A percentile compares a stretch with the other conserved stretches of the same genome.
Conservation (phyloP, 1,140 invertebrate species). For the Thrips palmi region DNA sequence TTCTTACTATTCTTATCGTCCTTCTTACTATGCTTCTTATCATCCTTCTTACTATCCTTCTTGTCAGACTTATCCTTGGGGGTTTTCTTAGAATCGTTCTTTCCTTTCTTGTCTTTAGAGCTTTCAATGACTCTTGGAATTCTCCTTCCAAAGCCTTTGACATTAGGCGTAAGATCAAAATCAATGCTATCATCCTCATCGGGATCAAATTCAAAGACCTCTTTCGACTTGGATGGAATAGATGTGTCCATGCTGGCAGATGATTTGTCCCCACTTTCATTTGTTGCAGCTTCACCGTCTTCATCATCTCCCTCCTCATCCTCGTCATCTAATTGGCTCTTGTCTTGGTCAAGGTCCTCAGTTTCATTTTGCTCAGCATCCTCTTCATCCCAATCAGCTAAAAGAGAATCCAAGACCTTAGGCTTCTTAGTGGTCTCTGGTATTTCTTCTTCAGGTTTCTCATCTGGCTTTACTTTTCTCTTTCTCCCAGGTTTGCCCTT, state of each 20-base stretch:
- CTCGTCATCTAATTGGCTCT: slow-evolving; percentile 16
- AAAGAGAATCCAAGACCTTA: slow-evolving; percentile 13
- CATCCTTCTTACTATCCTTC: background rate
- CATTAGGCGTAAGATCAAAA: slow-evolving; percentile 19
- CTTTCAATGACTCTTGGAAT: slow-evolving; percentile 25
- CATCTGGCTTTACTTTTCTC: slow-evolving; percentile 6
- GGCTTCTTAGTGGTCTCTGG: slow-evolving; percentile 1
- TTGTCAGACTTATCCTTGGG: slow-evolving; percentile 6
- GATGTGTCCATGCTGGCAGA: background rate
- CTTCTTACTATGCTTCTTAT: background rate
- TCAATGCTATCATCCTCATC: slow-evolving; percentile 27
- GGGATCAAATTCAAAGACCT: slow-evolving; percentile 32
- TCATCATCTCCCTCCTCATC: slow-evolving; percentile 12
- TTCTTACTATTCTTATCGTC: slow-evolving; percentile 3
- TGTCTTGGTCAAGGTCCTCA: slow-evolving; percentile 18
- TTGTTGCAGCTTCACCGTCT: slow-evolving; percentile 18
- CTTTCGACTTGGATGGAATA: slow-evolving; percentile 12
- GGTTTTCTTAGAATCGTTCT: too few relatives aligned
- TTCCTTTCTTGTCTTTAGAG: slow-evolving; percentile 12
- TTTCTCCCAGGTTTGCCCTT: background rate
- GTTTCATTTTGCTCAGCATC: slow-evolving; percentile 20
- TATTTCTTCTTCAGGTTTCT: slow-evolving; percentile 17
- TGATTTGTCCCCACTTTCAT: slow-evolving; percentile 5
- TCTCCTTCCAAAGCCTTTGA: slow-evolving; percentile 27
- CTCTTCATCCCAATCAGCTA: slow-evolving; percentile 24